phyloP scores from a whole-genome alignment of 2,888 invertebrate genomes.

The Lithodes maja region DNA sequence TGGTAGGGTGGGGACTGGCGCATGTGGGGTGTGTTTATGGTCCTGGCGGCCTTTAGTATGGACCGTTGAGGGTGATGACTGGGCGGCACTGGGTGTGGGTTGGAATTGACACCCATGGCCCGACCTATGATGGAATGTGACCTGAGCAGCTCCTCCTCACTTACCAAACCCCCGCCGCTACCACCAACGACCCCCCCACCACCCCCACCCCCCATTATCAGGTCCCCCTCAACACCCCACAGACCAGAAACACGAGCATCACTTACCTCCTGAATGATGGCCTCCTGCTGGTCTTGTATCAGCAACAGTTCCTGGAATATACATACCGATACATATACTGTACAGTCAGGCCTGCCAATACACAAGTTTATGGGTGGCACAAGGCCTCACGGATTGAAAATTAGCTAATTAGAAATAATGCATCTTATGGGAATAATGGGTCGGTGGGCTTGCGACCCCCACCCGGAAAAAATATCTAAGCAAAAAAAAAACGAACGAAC shows the following conservation, averaged over 20 bases:
- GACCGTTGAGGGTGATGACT: slow-evolving; percentile 54
- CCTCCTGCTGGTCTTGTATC: slow-evolving; percentile 67
- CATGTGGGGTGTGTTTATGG: slow-evolving; percentile 47
- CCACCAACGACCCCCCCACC: slow-evolving; percentile 29
- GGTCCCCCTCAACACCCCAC: slow-evolving; percentile 40
- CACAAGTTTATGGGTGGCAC: no score
- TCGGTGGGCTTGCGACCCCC: no score
- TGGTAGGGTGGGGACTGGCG: slow-evolving; percentile 47
- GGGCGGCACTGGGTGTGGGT: slow-evolving; percentile 16
- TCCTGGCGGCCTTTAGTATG: slow-evolving; percentile 51
- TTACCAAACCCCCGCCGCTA: slow-evolving; percentile 2
- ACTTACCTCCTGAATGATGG: slow-evolving; percentile 63
- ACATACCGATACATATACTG: neutral
- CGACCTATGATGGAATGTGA: slow-evolving; percentile 20
- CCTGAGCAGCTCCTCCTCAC: slow-evolving; percentile 25
- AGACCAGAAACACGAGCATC: slow-evolving; percentile 65
- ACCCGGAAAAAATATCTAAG: no score
- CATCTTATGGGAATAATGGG: no score
- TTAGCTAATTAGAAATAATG: no score
- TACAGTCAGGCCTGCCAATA: neutral
- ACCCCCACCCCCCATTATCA: neutral
- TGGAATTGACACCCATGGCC: slow-evolving; percentile 24
- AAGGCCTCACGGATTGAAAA: no score
- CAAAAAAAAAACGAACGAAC: no score
- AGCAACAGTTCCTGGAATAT: slow-evolving; percentile 59